A percentile compares a stretch with the other conserved stretches of the same genome.
phyloP scores from a whole-genome alignment of 2,797 vertebrate species.

The Sebastes cheni region DNA sequence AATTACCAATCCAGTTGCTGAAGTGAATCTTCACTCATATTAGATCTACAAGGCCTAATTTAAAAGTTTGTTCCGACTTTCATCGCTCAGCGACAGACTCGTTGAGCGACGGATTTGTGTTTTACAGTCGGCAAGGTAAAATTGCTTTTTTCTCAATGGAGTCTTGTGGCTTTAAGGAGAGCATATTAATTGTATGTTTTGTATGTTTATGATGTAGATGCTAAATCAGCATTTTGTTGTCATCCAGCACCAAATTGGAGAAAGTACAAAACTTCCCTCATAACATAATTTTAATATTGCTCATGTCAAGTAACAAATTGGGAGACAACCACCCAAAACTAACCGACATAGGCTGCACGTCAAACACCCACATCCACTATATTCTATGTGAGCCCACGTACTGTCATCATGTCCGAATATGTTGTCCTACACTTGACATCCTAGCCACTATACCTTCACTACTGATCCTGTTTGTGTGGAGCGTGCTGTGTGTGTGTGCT shows the following conservation, averaged over 20 bases:
- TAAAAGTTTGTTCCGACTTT: neutral
- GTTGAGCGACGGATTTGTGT: neutral
- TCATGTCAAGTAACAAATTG: neutral
- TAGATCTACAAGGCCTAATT: neutral
- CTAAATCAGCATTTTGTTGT: neutral
- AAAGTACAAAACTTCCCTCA: neutral
- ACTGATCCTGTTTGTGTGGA: neutral
- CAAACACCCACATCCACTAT: conserved; percentile 18
- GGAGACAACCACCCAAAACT: neutral
- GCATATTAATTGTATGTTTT: too few relatives aligned
- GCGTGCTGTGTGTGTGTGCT: neutral
- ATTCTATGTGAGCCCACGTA: conserved; percentile 19
- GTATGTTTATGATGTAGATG: neutral
- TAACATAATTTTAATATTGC: neutral
- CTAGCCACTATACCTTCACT: neutral
- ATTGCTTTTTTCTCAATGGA: too few relatives aligned
- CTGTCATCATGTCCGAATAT: conserved; percentile 31
- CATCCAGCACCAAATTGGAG: neutral
- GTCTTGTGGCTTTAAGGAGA: too few relatives aligned
- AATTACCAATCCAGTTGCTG: neutral
- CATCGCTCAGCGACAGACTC: neutral
- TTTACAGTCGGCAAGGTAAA: too few relatives aligned
- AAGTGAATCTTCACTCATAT: neutral
- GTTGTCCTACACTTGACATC: neutral
- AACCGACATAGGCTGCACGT: neutral